Base-by-base conservation (phyloP, 2,113 vertebrate species). In the Salvelinus namaycush region DNA sequence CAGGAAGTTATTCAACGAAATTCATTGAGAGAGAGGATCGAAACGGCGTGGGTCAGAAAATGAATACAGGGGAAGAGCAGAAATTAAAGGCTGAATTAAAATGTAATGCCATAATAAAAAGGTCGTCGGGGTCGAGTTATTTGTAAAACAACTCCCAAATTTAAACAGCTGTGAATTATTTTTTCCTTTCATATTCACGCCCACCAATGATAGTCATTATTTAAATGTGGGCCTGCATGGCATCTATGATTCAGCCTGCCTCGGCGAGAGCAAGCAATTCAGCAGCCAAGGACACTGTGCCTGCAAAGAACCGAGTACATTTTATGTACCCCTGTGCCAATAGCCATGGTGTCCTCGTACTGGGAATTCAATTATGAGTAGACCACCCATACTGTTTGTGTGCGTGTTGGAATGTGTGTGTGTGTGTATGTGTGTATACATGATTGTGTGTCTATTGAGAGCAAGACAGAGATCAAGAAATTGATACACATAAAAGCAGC, bases 1-100 rank as follows among this genome's bases (percentile, higher is more conserved):
- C 51, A 54, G 51, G 51, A 16, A 54, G 51, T 18, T 1, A 54
- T 54, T 18, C 51, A 54, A 14, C 14, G 1, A 2, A 62, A 62
- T 3, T 22, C 59, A 62, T 22, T 62, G 59, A 62, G 59, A 3
- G 8, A 22, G 59, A 62, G n/a, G 5, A 11, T 62, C 1, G n/a
- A 62, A 62, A 62, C 20, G 8, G n/a, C 59, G 16, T 22, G 59
- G 16, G 18, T 60, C 20, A 8, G 59, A 60, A 22, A 78, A 81
- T 84, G 80, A 82, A 81, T 74, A 71, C 79, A 48, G 69, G 48
- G 12, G 16, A 39, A 72, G 64, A 82, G 68, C 75, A 76, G 71
- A 80, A 80, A 79, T 76, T 78, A 78, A 44, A 73, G 64, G 64
- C 34, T 64, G 77, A 80, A 80, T 77, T 78, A 84, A 81, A 81